Percentiles rank a stretch among this genome's conserved stretches.
Conservation (phyloP, 1,140 invertebrate species). For the Wiebesia pumilae region DNA sequence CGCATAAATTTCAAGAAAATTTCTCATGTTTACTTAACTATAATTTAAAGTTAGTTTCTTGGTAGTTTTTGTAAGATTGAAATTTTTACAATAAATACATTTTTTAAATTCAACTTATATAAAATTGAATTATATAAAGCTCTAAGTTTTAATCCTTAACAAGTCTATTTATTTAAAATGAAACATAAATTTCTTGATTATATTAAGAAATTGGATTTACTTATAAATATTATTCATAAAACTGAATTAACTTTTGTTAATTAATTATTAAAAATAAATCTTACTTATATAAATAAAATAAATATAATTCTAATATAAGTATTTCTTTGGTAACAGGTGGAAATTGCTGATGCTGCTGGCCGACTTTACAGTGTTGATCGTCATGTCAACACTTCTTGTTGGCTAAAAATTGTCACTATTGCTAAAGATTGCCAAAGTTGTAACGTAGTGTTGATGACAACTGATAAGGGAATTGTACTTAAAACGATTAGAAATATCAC, state of each 20-base stretch:
- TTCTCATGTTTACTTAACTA: no score
- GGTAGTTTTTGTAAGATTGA: no score
- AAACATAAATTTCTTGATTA: background rate
- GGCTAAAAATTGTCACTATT: constrained; percentile 76
- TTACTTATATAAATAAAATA: no score
- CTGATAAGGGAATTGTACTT: constrained; percentile 67
- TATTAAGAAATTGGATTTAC: background rate
- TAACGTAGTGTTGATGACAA: constrained; percentile 77
- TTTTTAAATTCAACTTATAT: background rate
- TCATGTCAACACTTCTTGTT: constrained; percentile 57
- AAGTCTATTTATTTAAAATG: background rate
- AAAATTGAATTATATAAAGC: no score
- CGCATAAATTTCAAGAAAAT: background rate
- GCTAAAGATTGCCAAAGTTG: constrained; percentile 82
- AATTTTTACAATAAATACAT: background rate
- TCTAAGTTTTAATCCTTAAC: background rate
- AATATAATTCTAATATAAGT: no score
- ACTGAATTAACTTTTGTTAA: no score
- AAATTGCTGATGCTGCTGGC: constrained; percentile 54
- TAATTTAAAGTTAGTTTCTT: no score
- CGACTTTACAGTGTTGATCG: constrained; percentile 35
- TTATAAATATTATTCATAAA: background rate
- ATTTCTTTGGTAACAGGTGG: constrained; percentile 52
- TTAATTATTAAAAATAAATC: no score
- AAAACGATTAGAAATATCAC: constrained; percentile 74